Conservation (phyloP, 1,140 invertebrate genomes). For the Sminthurinus signatus region DNA sequence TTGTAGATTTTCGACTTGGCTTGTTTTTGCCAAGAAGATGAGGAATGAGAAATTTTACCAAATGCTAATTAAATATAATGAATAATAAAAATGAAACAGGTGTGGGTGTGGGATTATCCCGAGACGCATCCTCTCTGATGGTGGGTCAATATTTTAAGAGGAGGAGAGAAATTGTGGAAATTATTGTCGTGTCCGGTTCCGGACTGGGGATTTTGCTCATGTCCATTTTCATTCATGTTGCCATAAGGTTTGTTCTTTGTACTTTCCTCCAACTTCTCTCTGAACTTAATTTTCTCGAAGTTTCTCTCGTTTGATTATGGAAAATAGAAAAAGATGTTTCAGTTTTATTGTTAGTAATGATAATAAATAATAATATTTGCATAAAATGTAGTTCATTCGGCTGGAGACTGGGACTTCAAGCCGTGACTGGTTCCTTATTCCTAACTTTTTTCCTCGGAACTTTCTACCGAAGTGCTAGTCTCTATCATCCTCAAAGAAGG, state of each 20-base stretch:
- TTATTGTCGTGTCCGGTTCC: conserved; percentile 76
- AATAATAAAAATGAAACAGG: conserved; percentile 52
- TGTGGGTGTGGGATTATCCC: conserved; percentile 72
- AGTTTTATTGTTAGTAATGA: no score
- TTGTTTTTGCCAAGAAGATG: no score
- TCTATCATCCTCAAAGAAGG: conserved; percentile 82
- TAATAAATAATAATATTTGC: not conserved
- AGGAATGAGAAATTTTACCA: no score
- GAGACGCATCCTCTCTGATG: conserved; percentile 80
- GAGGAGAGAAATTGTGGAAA: conserved; percentile 74
- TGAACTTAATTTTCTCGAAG: not conserved
- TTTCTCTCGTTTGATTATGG: not conserved
- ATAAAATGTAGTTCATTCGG: conserved; percentile 62
- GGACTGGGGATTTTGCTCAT: conserved; percentile 78
- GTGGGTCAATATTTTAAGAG: conserved; percentile 85
- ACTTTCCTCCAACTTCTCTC: not conserved
- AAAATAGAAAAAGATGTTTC: not conserved
- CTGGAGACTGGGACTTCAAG: conserved; percentile 79
- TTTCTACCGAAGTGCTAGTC: conserved; percentile 77
- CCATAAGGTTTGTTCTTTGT: conserved; percentile 57
- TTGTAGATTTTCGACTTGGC: no score
- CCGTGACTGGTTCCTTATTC: conserved; percentile 78
- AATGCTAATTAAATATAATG: no score
- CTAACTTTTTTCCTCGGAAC: conserved; percentile 76
- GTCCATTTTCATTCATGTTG: conserved; percentile 69